Base-by-base conservation (phyloP, 2,888 invertebrate species). In the Heteromurus nitidus region DNA sequence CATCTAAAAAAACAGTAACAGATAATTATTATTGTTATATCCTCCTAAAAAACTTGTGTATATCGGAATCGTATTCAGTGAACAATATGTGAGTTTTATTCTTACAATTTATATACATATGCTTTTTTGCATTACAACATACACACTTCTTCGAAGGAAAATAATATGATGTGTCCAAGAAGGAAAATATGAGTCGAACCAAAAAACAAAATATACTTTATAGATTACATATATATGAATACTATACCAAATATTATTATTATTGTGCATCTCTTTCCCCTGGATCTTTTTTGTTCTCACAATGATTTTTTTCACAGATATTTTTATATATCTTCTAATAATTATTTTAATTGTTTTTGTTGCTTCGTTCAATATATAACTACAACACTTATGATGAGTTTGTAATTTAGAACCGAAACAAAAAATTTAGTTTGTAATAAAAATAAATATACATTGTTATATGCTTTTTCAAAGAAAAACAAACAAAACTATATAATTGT, bases 181-280 rank as follows among this genome's bases (percentile, higher is more conserved):
- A 36, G 13, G 36, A 36, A 9, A 36, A 13, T 9, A 13, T 7
- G 13, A 9, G 36, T 24, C 55, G 55, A 55, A 22, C 80, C 80
- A 65, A 80, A n/a, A n/a, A n/a, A 58, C 73, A 73, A 69, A 67
- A 65, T 53, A 68, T 74, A n/a, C n/a, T n/a, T n/a, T n/a, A n/a
- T n/a, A n/a, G n/a, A n/a, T n/a, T n/a, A n/a, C n/a, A n/a, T n/a
- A n/a, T n/a, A n/a, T n/a, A n/a, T n/a, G n/a, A n/a, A n/a, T n/a
- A n/a, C n/a, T n/a, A n/a, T n/a, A 80, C 80, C 80, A 80, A 80
- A 80, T 80, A 80, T 80, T 67, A 79, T 79, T 72, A 79, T 79
- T 68, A 60, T 79, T 79, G 79, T 55, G 80, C 80, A 80, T 80
- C 80, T 80, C 80, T 80, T 73, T 80, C 55, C 73, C 80, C 68